Evolutionary conservation across 2,113 vertebrate species (phyloP).

Genomic region (Scolopax mira): DNA sequence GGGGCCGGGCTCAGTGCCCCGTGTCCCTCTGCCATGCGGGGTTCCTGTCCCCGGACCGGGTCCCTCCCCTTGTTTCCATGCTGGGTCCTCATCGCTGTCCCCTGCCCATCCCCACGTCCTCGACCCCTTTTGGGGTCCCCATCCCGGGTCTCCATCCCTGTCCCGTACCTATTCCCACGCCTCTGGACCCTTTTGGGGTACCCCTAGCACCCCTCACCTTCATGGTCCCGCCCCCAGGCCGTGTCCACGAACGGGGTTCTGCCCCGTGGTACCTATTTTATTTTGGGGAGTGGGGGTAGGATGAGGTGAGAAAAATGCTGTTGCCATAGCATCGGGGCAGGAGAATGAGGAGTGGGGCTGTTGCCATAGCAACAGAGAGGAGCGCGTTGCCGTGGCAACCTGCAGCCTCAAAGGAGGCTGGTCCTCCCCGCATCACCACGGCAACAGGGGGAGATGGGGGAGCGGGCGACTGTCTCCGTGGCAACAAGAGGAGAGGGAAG

Average conservation of each 20-base stretch:
- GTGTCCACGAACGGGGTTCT: neutral
- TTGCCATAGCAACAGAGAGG: constrained; percentile 29
- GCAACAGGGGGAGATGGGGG: constrained; percentile 19
- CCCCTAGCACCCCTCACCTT: neutral
- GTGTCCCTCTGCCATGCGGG: neutral
- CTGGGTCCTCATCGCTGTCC: neutral
- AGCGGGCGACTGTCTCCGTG: constrained; percentile 61
- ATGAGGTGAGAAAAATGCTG: constrained; percentile 1
- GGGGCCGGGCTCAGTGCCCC: neutral
- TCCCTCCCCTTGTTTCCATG: too few relatives aligned
- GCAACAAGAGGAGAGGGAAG: neutral
- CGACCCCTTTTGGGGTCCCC: neutral
- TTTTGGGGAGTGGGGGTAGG: neutral
- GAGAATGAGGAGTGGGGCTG: neutral
- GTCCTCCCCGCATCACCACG: constrained; percentile 9
- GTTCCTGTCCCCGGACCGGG: neutral
- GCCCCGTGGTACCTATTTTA: neutral
- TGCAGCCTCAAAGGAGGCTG: neutral
- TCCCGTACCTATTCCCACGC: neutral
- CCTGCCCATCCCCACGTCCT: neutral
- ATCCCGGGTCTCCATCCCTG: neutral
- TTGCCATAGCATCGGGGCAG: constrained; percentile 64
- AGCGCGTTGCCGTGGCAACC: constrained; percentile 6
- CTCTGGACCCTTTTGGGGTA: neutral
- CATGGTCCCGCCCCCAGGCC: accelerated